Base-by-base conservation (phyloP, 2,888 invertebrate species). In the Chesias legatella region DNA sequence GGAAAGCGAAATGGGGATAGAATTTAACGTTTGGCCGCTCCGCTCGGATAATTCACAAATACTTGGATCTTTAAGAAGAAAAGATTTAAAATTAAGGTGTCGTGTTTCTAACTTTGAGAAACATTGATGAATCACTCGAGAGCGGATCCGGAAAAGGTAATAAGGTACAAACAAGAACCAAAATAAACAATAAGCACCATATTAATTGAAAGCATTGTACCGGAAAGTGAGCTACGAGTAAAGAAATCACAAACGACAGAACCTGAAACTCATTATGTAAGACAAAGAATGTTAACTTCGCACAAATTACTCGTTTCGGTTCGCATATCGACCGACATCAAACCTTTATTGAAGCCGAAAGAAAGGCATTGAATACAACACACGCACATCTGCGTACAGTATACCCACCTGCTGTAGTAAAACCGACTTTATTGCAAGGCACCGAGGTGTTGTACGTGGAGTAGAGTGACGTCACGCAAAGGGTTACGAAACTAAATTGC, bases 401-500 rank as follows among this genome's bases (percentile, higher is more conserved):
- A 27, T 28, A 30, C 23, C 20, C n/a, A 33, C 22, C 24, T 40
- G 20, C 35, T 33, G 34, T 11, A 33, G 44, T 30, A 50, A 47
- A 44, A 43, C 33, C 43, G 38, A 32, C 48, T 39, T 52, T 55
- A 41, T 47, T 44, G 41, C 33, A 35, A 44, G 32, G 51, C 38
- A 33, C 34, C 39, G 53, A 48, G 39, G 44, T 39, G 53, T 34
- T 35, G 45, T 46, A 43, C 33, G 35, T 38, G 31, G 51, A 54
- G 55, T 38, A 47, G 53, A 39, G 33, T 45, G 49, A 57, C 44
- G 54, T 57, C 58, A 63, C 54, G 61, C 62, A 57, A 65, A 62
- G 58, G 63, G 64, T 67, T 69, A 60, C 65, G 60, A 60, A 70
- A 67, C 59, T 48, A 71, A 72, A 75, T 73, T 73, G 65, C 70